Percentiles rank a stretch among this genome's conserved stretches.
phyloP scores from a whole-genome alignment of 1,140 invertebrate species.

The Monomorium pharaonis region DNA sequence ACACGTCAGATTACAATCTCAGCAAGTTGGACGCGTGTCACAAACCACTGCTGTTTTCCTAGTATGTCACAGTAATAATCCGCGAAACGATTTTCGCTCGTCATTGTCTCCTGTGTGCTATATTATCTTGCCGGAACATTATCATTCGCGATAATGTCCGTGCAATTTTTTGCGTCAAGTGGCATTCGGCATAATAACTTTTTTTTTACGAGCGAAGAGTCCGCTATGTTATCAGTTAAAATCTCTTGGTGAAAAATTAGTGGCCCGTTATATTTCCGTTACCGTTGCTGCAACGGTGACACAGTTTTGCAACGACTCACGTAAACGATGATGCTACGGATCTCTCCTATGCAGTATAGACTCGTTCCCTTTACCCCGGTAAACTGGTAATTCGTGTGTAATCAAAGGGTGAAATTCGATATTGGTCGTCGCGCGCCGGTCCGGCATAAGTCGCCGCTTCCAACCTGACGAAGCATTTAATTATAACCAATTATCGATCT shows the following conservation, averaged over 20 bases:
- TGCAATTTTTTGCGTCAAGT: constrained; percentile 3
- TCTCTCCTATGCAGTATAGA: neutral
- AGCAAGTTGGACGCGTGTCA: neutral
- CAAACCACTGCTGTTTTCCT: constrained; percentile 24
- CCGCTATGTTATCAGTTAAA: neutral
- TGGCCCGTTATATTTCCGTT: constrained; percentile 1
- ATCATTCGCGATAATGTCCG: constrained; percentile 39
- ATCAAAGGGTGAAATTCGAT: neutral
- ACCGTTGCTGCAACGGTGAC: neutral
- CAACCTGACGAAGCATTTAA: neutral
- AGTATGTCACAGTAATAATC: constrained; percentile 51
- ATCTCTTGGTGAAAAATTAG: neutral
- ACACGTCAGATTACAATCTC: neutral
- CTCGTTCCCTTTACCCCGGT: neutral
- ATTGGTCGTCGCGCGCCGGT: neutral
- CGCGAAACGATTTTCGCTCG: constrained; percentile 45
- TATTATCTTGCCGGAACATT: constrained; percentile 39
- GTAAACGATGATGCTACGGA: neutral
- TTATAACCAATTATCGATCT: constrained; percentile 2
- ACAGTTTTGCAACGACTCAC: neutral
- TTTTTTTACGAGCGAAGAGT: neutral
- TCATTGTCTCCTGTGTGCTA: constrained; percentile 39
- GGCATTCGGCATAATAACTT: constrained; percentile 3
- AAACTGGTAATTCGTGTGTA: neutral
- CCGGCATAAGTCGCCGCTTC: neutral